Base-by-base conservation (phyloP, 2,888 invertebrate genomes). In the Tipula helvola region DNA sequence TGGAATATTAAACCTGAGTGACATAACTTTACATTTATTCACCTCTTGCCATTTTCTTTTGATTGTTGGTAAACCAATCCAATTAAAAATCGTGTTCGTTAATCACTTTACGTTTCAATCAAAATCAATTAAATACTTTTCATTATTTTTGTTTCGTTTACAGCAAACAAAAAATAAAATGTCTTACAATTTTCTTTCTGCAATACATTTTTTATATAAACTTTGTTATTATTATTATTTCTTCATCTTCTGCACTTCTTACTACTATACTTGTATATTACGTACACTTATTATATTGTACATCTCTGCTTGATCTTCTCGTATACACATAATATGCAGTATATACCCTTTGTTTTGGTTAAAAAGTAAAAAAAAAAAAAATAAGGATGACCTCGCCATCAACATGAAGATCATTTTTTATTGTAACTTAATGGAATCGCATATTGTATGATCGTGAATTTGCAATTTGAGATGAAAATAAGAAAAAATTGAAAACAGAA, bases 61-160 rank as follows among this genome's bases (percentile, higher is more conserved):
- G 71, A 28, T 71, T 71, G 71, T 18, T 71, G 28, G 71, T 28
- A 28, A 71, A 71, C 10, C 10, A 71, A 18, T 71, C 71, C 71
- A 71, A 71, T 71, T 71, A 71, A 71, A 71, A 71, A 71, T 71
- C 71, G 71, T 71, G 71, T 71, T 71, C 71, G 71, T 71, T 71
- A 71, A 71, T 71, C 71, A 71, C 71, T 71, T 71, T 71, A 71
- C 71, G 71, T 71, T 71, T 71, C 71, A 71, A 71, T 71, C 71
- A 71, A 71, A 28, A 71, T 71, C 71, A 71, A 71, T 71, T 71
- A 71, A 28, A 71, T 71, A 16, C 52, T 71, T 18, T 71, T 71
- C 10, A 0, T 71, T 71, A 71, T 71, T 10, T 71, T 71, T 57
- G 5, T 7, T 44, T 16, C 16, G 16, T 41, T 28, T 41, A 41